Percentiles rank a stretch among this genome's conserved stretches.
These are phyloP conservation scores for Cromileptes altivelis DNA, from an alignment of 2,113 vertebrate genomes.

Conservation along the genomic window DNA sequence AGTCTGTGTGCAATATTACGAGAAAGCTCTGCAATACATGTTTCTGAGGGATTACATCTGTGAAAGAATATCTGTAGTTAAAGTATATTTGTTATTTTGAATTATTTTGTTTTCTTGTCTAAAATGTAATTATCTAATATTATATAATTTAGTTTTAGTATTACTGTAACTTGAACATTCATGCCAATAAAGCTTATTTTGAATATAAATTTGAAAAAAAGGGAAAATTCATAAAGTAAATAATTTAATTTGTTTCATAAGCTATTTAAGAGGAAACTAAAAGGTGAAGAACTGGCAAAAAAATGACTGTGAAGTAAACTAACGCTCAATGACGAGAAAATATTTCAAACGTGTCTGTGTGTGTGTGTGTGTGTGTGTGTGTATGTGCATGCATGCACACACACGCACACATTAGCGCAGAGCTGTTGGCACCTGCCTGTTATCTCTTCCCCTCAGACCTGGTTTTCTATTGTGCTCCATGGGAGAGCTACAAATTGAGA, in stretches of 20 bases:
- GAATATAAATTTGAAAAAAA: no score
- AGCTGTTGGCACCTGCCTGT: constrained; percentile 81
- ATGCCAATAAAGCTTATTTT: no score
- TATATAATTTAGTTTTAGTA: no score
- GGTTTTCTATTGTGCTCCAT: constrained; percentile 79
- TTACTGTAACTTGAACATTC: no score
- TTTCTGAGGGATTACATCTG: no score
- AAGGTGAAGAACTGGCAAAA: neutral
- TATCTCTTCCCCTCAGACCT: constrained; percentile 80
- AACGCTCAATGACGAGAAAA: neutral
- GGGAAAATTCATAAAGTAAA: neutral
- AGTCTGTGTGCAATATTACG: no score
- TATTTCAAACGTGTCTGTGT: constrained; percentile 6
- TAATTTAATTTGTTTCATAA: neutral
- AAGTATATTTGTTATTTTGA: no score
- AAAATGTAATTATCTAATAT: no score
- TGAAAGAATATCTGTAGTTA: no score
- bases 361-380: neutral
- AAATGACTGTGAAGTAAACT: constrained; percentile 16
- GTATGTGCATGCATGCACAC: no score
- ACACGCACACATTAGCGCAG: constrained; percentile 33
- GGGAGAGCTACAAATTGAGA: constrained; percentile 84
- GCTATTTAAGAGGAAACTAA: constrained; percentile 8
- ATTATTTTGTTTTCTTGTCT: no score
- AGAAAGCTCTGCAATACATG: no score